Percentiles rank a stretch among this genome's conserved stretches.
Evolutionary conservation across 2,888 invertebrate species (phyloP).

Genomic region (Cheilosia variabilis): DNA sequence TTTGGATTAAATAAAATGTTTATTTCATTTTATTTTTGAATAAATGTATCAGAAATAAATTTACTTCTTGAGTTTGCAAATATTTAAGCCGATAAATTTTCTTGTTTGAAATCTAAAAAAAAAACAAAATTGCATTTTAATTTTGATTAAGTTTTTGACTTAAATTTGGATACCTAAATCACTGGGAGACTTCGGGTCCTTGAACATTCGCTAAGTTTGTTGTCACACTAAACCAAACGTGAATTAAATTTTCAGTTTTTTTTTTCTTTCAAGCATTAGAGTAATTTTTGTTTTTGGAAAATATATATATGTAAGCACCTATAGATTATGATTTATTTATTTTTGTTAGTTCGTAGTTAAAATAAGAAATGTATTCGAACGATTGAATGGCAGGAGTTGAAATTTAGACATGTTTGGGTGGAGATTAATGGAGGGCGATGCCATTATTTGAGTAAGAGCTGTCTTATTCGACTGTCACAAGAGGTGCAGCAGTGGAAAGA

Average conservation of each 20-base stretch:
- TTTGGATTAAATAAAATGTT: slow-evolving; percentile 25
- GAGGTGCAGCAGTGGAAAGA: no score
- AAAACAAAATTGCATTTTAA: slow-evolving; percentile 17
- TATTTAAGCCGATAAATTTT: slow-evolving; percentile 33
- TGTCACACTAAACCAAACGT: slow-evolving; percentile 59
- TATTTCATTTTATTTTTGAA: slow-evolving; percentile 21
- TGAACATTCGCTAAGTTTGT: slow-evolving; percentile 39
- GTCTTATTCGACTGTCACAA: no score
- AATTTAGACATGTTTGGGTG: no score
- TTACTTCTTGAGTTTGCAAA: slow-evolving; percentile 12
- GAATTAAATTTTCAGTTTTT: slow-evolving; percentile 24
- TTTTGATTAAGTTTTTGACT: slow-evolving; percentile 56
- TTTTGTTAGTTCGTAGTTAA: slow-evolving; percentile 6
- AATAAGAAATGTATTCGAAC: slow-evolving; percentile 36
- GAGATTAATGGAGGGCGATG: no score
- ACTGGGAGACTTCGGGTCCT: slow-evolving; percentile 32
- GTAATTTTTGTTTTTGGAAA: slow-evolving; percentile 35
- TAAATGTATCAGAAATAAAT: slow-evolving; percentile 28
- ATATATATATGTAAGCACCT: slow-evolving; percentile 68
- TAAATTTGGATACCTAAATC: slow-evolving; percentile 58
- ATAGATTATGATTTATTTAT: slow-evolving; percentile 55
- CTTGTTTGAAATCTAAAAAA: slow-evolving; percentile 31
- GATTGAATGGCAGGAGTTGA: slow-evolving; percentile 15
- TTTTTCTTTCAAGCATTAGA: slow-evolving; percentile 20
- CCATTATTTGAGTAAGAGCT: no score